Evolutionary conservation across 2,888 invertebrate genomes (phyloP), one percentile per base, ranked within the genome.

Genomic region (Pyrochroa serraticornis): DNA sequence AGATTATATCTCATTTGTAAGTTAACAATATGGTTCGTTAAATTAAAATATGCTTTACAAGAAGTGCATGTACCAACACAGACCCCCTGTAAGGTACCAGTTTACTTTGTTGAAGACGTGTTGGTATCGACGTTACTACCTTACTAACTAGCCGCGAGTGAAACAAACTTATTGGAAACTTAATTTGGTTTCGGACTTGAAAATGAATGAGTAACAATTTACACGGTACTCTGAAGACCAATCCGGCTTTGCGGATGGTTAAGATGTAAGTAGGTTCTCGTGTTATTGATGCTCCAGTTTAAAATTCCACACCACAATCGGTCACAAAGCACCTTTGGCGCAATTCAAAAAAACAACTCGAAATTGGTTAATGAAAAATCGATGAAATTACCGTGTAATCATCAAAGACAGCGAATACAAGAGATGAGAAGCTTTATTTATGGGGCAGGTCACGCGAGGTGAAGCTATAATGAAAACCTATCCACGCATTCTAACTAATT

Each of bases 201-300:
- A 65, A 66, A 67, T 65, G 67, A 69, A 66, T 67, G 66, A 61
- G 62, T 65, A 68, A 67, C 68, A 70, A 68, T 70, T 70, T 68
- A 67, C 66, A 67, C 64, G 22, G 22, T 22, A 53, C 64, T 63
- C 52, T 58, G 48, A 44, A 44, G 58, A 56, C 41, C 46, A 44
- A 64, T 59, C 45, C 47, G 65, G 38, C 62, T 62, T 22, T 22
- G 22, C 22, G 22, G 22, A 22, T 60, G 56, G 53, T 45, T 41
- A 57, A 60, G 49, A 60, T 49, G 63, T 60, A 63, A 56, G 56
- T 56, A 35, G n/a, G n/a, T n/a, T 22, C 22, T 22, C 22, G 22
- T 5, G 22, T 62, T 67, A 63, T 63, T 65, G 64, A 64, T 57
- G 55, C 49, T 31, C 52, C 53, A 58, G 55, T 56, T 64, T 65